Conservation (phyloP, 2,888 invertebrate species). For the Drosophila merina region DNA sequence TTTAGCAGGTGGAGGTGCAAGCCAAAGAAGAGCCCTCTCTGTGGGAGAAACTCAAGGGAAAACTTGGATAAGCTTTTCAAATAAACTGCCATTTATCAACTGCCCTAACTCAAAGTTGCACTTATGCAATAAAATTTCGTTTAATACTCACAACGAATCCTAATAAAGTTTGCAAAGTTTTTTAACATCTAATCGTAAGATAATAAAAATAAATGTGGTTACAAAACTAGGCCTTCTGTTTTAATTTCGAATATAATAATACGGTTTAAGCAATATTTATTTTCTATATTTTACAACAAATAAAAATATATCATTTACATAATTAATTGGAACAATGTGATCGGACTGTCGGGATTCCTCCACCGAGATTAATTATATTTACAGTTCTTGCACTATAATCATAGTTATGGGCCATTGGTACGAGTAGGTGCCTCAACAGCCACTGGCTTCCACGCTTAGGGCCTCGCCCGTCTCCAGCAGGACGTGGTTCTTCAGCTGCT, state of each 20-base stretch:
- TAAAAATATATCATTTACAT: not conserved
- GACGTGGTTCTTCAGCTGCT: conserved; percentile 87
- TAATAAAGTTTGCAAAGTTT: not conserved
- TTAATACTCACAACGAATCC: not conserved
- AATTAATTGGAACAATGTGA: not conserved
- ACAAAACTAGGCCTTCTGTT: not conserved
- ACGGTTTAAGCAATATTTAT: not conserved
- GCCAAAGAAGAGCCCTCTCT: conserved; percentile 66
- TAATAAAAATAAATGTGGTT: conserved; percentile 2
- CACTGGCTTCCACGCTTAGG: conserved; percentile 52
- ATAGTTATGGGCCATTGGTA: conserved; percentile 41
- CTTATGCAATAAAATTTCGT: not conserved
- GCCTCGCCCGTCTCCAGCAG: conserved; percentile 87
- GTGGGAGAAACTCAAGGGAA: conserved; percentile 72
- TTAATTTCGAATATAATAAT: not conserved
- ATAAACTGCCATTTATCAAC: conserved; percentile 53
- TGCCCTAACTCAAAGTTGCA: not conserved
- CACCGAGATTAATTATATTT: conserved; percentile 9
- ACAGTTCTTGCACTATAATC: conserved; percentile 32
- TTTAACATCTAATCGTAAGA: not conserved
- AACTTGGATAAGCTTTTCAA: conserved; percentile 56
- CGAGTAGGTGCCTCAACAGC: conserved; percentile 55
- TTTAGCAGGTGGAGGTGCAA: conserved; percentile 63
- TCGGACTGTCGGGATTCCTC: not conserved
- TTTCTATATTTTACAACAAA: not conserved